A percentile compares a stretch with the other conserved stretches of the same genome.
Conservation (phyloP, 2,797 vertebrate species). For the Acanthurus tractus region DNA sequence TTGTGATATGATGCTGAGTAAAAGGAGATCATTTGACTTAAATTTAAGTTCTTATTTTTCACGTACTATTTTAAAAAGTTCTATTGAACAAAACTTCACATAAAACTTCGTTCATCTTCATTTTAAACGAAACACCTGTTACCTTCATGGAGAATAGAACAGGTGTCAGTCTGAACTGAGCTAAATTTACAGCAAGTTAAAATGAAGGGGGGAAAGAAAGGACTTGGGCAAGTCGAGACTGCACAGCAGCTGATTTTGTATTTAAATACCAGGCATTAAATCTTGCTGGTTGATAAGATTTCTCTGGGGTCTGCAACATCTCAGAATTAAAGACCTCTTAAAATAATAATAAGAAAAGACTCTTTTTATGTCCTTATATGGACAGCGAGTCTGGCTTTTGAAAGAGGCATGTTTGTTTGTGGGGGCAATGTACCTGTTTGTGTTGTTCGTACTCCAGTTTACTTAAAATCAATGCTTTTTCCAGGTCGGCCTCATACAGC, state of each 20-base stretch:
- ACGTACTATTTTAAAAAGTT: too few relatives aligned
- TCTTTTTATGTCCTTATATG: too few relatives aligned
- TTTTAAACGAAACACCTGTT: not conserved
- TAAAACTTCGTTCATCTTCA: not conserved
- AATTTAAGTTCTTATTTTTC: not conserved
- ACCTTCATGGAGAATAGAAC: not conserved
- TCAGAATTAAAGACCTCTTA: too few relatives aligned
- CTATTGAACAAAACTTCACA: not conserved
- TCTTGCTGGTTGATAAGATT: too few relatives aligned
- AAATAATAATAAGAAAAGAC: too few relatives aligned
- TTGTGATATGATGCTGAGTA: constrained; percentile 83
- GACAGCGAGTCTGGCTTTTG: not conserved
- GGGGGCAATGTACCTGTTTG: constrained; percentile 86
- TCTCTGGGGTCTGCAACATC: too few relatives aligned
- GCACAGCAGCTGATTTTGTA: too few relatives aligned
- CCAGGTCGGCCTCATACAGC: constrained; percentile 95
- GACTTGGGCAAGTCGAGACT: too few relatives aligned
- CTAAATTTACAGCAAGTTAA: not conserved
- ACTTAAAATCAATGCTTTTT: constrained; percentile 95
- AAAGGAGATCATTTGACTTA: constrained; percentile 34
- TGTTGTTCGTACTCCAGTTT: constrained; percentile 94
- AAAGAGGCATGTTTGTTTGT: not conserved
- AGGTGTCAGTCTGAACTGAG: not conserved
- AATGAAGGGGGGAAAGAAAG: too few relatives aligned
- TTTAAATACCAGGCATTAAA: too few relatives aligned